A percentile compares a stretch with the other conserved stretches of the same genome.
phyloP scores from a whole-genome alignment of 2,888 invertebrate species.

The Mellilla xanthometata region DNA sequence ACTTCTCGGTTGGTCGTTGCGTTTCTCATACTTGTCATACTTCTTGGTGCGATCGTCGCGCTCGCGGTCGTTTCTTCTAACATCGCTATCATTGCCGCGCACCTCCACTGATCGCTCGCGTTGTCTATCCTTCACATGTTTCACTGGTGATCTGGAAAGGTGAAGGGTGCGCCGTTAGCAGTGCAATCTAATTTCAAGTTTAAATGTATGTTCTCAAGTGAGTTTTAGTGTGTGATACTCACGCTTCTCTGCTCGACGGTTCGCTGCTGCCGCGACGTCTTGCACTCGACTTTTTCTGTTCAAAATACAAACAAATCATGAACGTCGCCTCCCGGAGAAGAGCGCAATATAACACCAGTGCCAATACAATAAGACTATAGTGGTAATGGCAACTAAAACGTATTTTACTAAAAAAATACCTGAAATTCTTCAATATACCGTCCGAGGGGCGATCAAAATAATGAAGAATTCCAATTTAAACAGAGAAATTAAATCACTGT shows the following conservation, averaged over 20 bases:
- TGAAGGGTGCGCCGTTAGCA: background rate
- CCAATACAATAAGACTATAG: slow-evolving; percentile 79
- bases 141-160: slow-evolving; percentile 67
- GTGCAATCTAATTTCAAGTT: too few relatives aligned
- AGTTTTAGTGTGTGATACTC: slow-evolving; percentile 15
- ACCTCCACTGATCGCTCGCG: slow-evolving; percentile 57
- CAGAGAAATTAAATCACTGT: slow-evolving; percentile 54
- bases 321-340: slow-evolving; percentile 37
- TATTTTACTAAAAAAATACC: slow-evolving; percentile 51
- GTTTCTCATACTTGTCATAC: slow-evolving; percentile 62
- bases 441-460: slow-evolving; percentile 25
- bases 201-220: background rate
- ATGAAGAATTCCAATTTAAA: slow-evolving; percentile 53
- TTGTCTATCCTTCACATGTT: slow-evolving; percentile 55
- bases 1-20: slow-evolving; percentile 43
- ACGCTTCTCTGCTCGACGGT: slow-evolving; percentile 67
- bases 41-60: slow-evolving; percentile 64
- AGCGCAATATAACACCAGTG: slow-evolving; percentile 71
- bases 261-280: slow-evolving; percentile 67
- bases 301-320: slow-evolving; percentile 52
- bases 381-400: slow-evolving; percentile 75
- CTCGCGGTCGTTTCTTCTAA: slow-evolving; percentile 67
- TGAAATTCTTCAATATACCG: slow-evolving; percentile 51
- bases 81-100: slow-evolving; percentile 57
- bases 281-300: slow-evolving; percentile 75